phyloP scores from a whole-genome alignment of 2,113 vertebrate species.

The Amazona guildingii region DNA sequence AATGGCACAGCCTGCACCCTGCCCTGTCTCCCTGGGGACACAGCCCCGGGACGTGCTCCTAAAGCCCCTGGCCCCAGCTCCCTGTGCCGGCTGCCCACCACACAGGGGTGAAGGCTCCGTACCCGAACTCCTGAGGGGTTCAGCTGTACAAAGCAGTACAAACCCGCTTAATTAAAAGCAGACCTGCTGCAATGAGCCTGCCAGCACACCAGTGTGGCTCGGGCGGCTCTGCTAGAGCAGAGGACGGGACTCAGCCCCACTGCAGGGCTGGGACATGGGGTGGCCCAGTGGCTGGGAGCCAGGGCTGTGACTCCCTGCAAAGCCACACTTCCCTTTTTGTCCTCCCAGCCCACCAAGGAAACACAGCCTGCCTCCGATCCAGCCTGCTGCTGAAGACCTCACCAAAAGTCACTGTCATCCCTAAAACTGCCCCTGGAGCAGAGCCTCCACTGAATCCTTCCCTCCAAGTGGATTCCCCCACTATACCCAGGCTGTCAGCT shows the following conservation, averaged over 20 bases:
- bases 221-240: background rate
- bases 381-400: background rate
- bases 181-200: background rate
- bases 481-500: background rate
- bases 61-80: background rate
- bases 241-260: background rate
- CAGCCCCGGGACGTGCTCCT: fast-evolving
- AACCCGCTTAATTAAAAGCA: slow-evolving; percentile 4
- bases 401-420: background rate
- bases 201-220: background rate
- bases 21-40: background rate
- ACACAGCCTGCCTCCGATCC: background rate
- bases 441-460: background rate
- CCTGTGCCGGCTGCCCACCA: fast-evolving
- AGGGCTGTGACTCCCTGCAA: background rate
- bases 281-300: background rate
- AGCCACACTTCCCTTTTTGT: fast-evolving
- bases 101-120: fast-evolving
- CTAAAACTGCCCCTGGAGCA: background rate
- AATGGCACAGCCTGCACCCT: background rate
- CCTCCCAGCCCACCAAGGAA: background rate
- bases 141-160: background rate
- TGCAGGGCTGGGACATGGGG: background rate
- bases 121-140: background rate
- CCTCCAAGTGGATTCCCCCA: background rate